These are phyloP conservation scores for Rissa tridactyla DNA, from an alignment of 2,113 vertebrate genomes.

Conservation along the genomic window DNA sequence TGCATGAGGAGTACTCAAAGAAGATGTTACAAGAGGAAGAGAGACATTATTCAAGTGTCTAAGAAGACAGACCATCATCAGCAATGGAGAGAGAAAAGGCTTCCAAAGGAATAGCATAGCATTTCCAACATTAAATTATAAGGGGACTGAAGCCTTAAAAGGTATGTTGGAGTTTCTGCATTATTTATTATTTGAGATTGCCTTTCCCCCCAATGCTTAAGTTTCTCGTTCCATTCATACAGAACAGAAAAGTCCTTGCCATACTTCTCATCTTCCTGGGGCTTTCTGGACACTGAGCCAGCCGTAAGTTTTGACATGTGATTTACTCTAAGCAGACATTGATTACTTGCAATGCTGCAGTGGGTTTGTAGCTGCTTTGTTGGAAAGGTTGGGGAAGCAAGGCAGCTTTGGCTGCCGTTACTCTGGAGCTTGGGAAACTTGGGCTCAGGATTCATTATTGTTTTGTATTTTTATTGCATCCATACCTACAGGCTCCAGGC, in stretches of 20 bases:
- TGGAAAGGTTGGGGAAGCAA: not conserved
- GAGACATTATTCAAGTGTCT: constrained; percentile 60
- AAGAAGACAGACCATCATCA: constrained; percentile 40
- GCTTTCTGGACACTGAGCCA: not conserved
- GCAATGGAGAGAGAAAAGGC: constrained; percentile 16
- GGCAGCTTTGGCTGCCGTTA: not conserved
- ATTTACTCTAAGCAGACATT: not conserved
- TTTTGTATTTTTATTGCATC: not conserved
- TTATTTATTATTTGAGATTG: constrained; percentile 66
- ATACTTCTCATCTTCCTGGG: not conserved
- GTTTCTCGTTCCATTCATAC: constrained; percentile 5
- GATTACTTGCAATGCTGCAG: not conserved
- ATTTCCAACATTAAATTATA: constrained; percentile 54
- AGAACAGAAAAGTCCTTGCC: not conserved
- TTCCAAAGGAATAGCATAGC: constrained; percentile 26
- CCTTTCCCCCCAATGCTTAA: not conserved
- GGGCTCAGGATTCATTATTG: not conserved
- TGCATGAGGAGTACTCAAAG: constrained; percentile 48
- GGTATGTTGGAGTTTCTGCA: constrained; percentile 37
- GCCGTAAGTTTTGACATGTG: not conserved
- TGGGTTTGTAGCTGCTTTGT: not conserved
- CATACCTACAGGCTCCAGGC: not conserved
- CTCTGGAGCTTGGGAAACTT: not conserved
- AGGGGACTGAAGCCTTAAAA: constrained; percentile 32
- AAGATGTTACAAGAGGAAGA: constrained; percentile 48